Conservation (phyloP, 2,113 vertebrate species). For the Hylia prasina region DNA sequence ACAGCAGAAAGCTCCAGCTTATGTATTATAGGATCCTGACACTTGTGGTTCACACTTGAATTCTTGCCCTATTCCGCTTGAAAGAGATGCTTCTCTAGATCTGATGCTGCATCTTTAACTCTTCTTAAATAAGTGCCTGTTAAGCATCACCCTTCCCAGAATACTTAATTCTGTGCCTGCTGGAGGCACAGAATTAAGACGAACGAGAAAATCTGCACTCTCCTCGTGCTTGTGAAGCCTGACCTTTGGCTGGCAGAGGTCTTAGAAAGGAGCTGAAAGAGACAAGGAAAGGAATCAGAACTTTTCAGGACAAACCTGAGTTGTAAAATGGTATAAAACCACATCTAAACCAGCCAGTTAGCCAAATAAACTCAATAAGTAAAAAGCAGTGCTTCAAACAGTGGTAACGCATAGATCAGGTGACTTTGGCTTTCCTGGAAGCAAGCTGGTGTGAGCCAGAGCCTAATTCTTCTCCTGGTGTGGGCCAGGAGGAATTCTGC, state of each 20-base stretch:
- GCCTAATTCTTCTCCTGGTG: background rate
- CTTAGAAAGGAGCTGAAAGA: background rate
- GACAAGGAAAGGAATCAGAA: background rate
- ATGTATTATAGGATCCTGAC: background rate
- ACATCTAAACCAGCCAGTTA: background rate
- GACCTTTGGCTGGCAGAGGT: background rate
- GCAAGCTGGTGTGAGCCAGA: background rate
- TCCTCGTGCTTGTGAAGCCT: background rate
- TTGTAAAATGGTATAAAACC: background rate
- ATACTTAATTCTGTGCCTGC: background rate
- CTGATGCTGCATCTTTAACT: background rate
- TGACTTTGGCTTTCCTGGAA: background rate
- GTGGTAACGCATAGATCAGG: background rate
- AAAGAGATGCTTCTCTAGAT: background rate
- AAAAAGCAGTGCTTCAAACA: background rate
- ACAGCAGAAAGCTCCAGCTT: background rate
- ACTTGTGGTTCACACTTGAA: background rate
- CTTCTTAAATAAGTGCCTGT: background rate
- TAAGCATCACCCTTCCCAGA: background rate
- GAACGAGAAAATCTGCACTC: background rate
- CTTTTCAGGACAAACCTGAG: background rate
- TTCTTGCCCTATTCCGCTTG: background rate
- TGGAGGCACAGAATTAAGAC: too few species aligned
- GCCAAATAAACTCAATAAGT: background rate
- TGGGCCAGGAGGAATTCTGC: background rate